Evolutionary conservation across 2,113 vertebrate species (phyloP).

Genomic region (Otocyon megalotis): DNA sequence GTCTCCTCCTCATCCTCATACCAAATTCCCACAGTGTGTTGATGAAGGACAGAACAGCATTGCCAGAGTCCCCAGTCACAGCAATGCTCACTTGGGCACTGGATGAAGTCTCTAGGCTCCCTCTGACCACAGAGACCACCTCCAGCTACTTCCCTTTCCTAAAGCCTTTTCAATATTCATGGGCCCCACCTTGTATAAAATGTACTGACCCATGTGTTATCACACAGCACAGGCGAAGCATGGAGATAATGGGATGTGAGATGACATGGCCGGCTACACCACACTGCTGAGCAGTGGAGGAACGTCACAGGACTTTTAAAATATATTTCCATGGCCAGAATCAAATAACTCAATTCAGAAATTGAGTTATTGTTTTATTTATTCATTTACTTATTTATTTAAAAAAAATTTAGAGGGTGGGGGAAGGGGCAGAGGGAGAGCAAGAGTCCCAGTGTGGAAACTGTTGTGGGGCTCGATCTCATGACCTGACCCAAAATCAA

Average conservation of each 20-base stretch:
- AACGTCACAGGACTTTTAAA: background rate
- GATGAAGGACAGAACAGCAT: conserved; percentile 56
- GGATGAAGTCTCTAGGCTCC: background rate
- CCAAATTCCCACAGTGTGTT: conserved; percentile 68
- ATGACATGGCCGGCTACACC: background rate
- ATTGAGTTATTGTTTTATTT: background rate
- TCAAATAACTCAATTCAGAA: background rate
- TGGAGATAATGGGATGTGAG: background rate
- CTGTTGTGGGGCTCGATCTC: background rate
- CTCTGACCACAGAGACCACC: background rate
- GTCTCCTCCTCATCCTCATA: conserved; percentile 67
- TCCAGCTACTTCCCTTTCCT: background rate
- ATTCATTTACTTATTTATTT: background rate
- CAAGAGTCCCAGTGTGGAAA: background rate
- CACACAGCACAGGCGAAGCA: background rate
- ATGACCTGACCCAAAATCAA: background rate
- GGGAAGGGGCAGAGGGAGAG: background rate
- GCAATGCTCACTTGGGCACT: background rate
- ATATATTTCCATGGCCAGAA: background rate
- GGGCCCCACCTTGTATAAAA: background rate
- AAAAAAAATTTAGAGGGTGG: background rate
- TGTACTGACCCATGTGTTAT: accelerated
- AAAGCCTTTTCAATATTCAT: background rate
- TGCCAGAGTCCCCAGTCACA: background rate
- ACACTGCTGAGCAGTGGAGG: background rate